phyloP scores from a whole-genome alignment of 2,113 vertebrate genomes.

The Psammodynastes pulverulentus region DNA sequence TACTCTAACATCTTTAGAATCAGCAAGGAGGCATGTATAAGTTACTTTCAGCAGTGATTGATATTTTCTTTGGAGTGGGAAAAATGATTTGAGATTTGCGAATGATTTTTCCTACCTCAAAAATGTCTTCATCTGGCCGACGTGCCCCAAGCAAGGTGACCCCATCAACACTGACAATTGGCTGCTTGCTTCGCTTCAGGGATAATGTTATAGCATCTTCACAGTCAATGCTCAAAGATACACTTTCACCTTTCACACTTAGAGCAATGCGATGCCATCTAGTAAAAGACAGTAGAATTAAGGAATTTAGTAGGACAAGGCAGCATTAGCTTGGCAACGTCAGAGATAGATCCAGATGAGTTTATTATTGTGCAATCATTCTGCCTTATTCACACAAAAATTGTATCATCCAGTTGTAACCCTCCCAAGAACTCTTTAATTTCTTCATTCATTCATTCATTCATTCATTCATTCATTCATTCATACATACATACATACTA shows the following conservation, averaged over 20 bases:
- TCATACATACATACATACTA: neutral
- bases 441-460: neutral
- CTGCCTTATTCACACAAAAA: neutral
- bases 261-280: constrained; percentile 91
- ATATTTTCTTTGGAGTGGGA: neutral
- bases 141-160: constrained; percentile 80
- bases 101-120: constrained; percentile 74
- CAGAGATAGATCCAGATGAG: neutral
- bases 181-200: constrained; percentile 65
- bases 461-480: neutral
- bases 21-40: neutral
- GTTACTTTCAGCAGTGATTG: neutral
- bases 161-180: constrained; percentile 77
- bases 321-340: neutral
- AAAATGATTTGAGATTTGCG: neutral
- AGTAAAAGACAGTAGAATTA: neutral
- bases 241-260: constrained; percentile 73
- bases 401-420: neutral
- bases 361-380: neutral
- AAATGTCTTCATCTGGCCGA: constrained; percentile 77
- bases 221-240: constrained; percentile 83
- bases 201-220: constrained; percentile 68
- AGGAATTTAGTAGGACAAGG: neutral
- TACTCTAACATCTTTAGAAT: neutral
- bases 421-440: neutral